These are phyloP conservation scores for Anableps anableps DNA, from an alignment of 2,797 vertebrate species.

Conservation along the genomic window DNA sequence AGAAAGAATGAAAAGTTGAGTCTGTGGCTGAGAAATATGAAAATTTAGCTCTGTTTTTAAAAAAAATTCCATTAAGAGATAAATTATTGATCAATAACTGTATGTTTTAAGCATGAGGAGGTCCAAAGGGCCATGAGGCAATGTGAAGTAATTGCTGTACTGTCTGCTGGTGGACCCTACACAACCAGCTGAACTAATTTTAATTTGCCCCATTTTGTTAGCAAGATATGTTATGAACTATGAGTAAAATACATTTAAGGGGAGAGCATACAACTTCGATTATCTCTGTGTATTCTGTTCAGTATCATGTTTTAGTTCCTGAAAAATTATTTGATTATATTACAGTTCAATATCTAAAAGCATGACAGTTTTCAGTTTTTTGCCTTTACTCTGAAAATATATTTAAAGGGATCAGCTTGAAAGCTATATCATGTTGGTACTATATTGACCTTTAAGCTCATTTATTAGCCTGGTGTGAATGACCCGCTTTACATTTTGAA, in stretches of 20 bases:
- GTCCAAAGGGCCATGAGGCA: slow-evolving; percentile 69
- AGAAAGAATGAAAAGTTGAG: slow-evolving; percentile 21
- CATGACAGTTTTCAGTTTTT: background rate
- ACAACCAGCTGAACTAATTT: background rate
- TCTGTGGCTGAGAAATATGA: slow-evolving; percentile 22
- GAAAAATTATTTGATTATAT: background rate
- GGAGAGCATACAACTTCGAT: background rate
- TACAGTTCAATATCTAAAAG: background rate
- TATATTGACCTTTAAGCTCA: background rate
- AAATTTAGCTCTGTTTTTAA: slow-evolving; percentile 10
- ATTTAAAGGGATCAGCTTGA: background rate
- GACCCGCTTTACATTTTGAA: background rate
- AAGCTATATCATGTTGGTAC: background rate
- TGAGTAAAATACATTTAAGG: background rate
- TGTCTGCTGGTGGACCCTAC: slow-evolving; percentile 12
- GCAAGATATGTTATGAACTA: background rate
- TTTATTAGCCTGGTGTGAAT: background rate
- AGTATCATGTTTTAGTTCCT: background rate
- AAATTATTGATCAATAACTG: slow-evolving; percentile 74
- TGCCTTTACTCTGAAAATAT: background rate
- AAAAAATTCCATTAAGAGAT: slow-evolving; percentile 45
- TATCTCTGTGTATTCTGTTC: background rate
- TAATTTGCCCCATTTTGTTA: slow-evolving; percentile 12
- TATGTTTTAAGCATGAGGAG: slow-evolving; percentile 70
- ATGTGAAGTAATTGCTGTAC: slow-evolving; percentile 51